phyloP scores from a whole-genome alignment of 1,140 invertebrate species.

The Chionoecetes opilio region DNA sequence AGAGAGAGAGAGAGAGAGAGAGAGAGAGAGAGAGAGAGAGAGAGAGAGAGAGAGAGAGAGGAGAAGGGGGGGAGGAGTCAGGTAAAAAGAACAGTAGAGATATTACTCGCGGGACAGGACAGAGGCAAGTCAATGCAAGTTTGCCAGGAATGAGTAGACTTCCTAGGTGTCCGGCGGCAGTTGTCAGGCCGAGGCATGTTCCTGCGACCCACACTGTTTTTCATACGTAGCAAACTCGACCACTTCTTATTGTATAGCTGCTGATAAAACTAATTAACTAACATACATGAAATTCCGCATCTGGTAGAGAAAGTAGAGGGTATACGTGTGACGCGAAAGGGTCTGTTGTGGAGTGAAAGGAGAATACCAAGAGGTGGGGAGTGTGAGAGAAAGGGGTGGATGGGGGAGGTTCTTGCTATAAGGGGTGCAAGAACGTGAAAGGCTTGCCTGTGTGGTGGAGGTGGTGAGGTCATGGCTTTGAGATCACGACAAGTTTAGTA shows the following conservation, averaged over 20 bases:
- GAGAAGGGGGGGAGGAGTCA: neutral
- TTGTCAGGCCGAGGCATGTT: neutral
- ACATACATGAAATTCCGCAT: neutral
- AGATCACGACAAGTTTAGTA: neutral
- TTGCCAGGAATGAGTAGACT: neutral
- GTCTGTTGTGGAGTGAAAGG: neutral
- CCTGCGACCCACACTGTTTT: neutral
- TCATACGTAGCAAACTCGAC: neutral
- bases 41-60: neutral
- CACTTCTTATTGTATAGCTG: neutral
- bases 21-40: neutral
- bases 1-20: conserved; percentile 31
- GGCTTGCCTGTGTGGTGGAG: neutral
- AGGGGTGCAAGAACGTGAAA: neutral
- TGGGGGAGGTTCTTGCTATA: neutral
- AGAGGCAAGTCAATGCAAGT: neutral
- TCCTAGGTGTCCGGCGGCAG: neutral
- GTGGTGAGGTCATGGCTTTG: neutral
- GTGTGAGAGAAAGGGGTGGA: neutral
- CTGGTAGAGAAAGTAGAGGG: neutral
- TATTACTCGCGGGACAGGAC: neutral
- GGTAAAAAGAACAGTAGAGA: neutral
- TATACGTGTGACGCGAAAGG: neutral
- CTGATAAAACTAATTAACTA: neutral
- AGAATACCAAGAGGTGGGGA: neutral